Conservation (phyloP, 2,113 vertebrate genomes). For the Dicerorhinus sumatrensis region DNA sequence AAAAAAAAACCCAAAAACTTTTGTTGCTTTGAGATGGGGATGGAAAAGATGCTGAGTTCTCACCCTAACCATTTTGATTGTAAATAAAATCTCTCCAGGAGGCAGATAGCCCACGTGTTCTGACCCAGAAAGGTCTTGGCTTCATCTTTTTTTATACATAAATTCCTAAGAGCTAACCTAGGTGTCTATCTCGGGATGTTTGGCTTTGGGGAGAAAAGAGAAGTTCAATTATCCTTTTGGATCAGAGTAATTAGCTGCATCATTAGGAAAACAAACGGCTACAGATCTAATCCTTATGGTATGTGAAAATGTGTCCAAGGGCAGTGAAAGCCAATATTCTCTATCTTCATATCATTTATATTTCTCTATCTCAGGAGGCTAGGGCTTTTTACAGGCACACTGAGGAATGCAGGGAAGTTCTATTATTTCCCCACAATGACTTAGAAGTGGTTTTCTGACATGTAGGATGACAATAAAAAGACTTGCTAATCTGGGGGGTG, state of each 20-base stretch:
- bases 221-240: slow-evolving; percentile 43
- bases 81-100: slow-evolving; percentile 11
- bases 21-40: background rate
- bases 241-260: slow-evolving; percentile 35
- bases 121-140: background rate
- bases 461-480: background rate
- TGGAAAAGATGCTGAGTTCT: background rate
- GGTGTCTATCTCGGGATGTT: background rate
- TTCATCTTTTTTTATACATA: background rate
- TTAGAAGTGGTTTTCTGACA: background rate
- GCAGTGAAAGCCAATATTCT: background rate
- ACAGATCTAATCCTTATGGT: background rate
- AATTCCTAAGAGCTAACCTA: background rate
- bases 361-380: background rate
- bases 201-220: slow-evolving; percentile 34
- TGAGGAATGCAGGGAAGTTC: background rate
- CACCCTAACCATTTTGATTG: background rate
- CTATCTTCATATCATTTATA: background rate
- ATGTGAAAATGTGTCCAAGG: background rate
- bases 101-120: background rate
- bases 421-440: background rate
- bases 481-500: background rate
- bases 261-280: background rate
- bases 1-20: background rate
- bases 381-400: background rate